Evolutionary conservation across 2,113 vertebrate genomes (phyloP), one percentile per base, ranked within the genome.

Genomic region (Hemiprocne comata): DNA sequence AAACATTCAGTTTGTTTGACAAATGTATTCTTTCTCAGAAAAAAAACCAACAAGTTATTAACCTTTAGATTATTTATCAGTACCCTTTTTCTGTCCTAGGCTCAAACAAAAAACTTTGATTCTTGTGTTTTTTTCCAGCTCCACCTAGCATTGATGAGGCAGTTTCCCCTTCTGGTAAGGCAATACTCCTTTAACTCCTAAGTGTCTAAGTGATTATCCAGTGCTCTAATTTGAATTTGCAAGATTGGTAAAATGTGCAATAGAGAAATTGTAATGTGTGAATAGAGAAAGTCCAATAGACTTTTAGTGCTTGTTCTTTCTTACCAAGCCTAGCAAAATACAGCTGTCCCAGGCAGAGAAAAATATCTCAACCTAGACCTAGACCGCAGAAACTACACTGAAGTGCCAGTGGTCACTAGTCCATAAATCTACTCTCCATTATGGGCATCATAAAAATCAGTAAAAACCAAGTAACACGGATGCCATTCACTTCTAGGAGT

Each of bases 111-210:
- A 83, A 89, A 93, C 46, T 70, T 78, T 33, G 17, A 51, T 82
- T 87, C 20, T 21, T 89, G 29, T 65, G 15, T 1, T 0, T 90
- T 93, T 78, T 75, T 62, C 36, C 78, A 97, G 96, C 2, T 72
- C 28, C 58, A 40, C 1, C 64, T n/a, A 83, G 2, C 33, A 85
- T 0, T 19, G 87, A 89, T 34, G 7, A 87, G 3, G 11, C 54
- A 54, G 54, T 54, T 66, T 40, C 54, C 48, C 20, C 66, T 72
- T 89, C 93, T 23, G 92, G 94, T 94, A 94, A 95, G 77, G 21
- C 87, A 82, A 75, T 6, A 51, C 8, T 82, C 7, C 26, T 81
- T 75, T 42, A 80, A 9, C 15, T 89, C 21, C 57, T 42, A 50
- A 40, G 9, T 55, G 11, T 64, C 33, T 86, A 69, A 26, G 51